Evolutionary conservation across 2,888 invertebrate genomes (phyloP).

Genomic region (Tuta absoluta): DNA sequence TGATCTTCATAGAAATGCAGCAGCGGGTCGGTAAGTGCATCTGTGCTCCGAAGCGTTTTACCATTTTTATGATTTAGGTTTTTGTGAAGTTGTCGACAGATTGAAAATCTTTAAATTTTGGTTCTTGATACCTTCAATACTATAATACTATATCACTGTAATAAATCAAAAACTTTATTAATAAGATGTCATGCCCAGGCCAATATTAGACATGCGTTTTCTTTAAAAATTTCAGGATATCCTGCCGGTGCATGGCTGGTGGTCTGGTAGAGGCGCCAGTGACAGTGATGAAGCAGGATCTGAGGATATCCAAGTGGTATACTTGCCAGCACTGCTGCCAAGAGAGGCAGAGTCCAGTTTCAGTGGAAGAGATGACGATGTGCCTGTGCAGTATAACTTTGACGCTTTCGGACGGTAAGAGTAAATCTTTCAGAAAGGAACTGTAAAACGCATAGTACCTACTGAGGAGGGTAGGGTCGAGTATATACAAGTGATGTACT

Average conservation of each 20-base stretch:
- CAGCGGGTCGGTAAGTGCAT: neutral
- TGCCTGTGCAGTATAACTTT: slow-evolving; percentile 80
- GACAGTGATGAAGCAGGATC: slow-evolving; percentile 35
- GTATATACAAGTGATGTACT: no score
- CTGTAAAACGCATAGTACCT: no score
- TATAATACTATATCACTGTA: no score
- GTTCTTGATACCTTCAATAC: no score
- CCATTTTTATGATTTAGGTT: neutral
- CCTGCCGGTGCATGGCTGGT: slow-evolving; percentile 59
- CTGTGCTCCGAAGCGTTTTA: neutral
- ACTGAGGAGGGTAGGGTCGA: neutral
- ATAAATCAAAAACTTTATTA: no score
- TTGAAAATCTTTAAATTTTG: no score
- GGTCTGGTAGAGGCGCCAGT: slow-evolving; percentile 49
- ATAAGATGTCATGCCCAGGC: neutral
- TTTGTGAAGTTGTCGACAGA: neutral
- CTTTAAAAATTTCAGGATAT: slow-evolving; percentile 49
- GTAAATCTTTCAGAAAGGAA: neutral
- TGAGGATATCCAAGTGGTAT: slow-evolving; percentile 83
- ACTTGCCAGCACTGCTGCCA: slow-evolving; percentile 78
- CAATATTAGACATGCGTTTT: neutral
- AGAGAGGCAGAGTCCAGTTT: slow-evolving; percentile 66
- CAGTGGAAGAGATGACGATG: slow-evolving; percentile 53
- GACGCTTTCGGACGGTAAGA: slow-evolving; percentile 82
- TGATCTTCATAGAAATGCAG: slow-evolving; percentile 16